Percentiles rank a stretch among this genome's conserved stretches.
phyloP scores from a whole-genome alignment of 2,797 vertebrate genomes.

The Ataeniobius toweri region DNA sequence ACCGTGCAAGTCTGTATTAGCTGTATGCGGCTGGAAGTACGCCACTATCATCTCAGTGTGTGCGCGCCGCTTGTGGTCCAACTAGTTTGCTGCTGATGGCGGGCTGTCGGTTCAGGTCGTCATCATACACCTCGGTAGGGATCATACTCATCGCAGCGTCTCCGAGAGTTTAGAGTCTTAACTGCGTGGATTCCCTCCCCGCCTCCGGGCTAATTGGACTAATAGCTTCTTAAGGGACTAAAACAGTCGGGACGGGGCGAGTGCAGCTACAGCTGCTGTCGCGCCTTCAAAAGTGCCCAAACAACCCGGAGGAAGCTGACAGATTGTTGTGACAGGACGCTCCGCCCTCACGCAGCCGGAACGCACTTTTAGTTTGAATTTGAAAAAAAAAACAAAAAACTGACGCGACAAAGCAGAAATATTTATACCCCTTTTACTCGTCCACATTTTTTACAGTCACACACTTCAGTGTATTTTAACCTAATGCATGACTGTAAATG shows the following conservation, averaged over 20 bases:
- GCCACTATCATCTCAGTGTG: conserved; percentile 35
- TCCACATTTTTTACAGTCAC: neutral
- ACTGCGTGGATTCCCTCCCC: conserved; percentile 48
- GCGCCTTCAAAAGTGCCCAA: conserved; percentile 13
- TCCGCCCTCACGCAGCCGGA: neutral
- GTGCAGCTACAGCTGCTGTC: conserved; percentile 24
- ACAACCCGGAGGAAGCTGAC: conserved; percentile 7
- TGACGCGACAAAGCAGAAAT: neutral
- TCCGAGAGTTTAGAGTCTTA: neutral
- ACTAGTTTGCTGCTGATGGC: conserved; percentile 40
- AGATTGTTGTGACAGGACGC: conserved; percentile 29
- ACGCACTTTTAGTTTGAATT: neutral
- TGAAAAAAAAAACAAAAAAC: neutral
- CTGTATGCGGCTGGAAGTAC: conserved; percentile 15
- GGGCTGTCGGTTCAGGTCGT: conserved; percentile 37
- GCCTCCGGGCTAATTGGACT: conserved; percentile 68
- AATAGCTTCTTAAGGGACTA: conserved; percentile 67
- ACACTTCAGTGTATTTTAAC: neutral
- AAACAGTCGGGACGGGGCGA: conserved; percentile 42
- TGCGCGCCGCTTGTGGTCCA: conserved; percentile 28
- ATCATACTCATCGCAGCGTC: conserved; percentile 45
- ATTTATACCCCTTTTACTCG: neutral
- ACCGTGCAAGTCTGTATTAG: conserved; percentile 13
- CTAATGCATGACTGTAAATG: too few relatives aligned
- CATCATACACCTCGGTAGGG: conserved; percentile 15